phyloP scores from a whole-genome alignment of 1,140 invertebrate genomes.

The Eciton burchellii region DNA sequence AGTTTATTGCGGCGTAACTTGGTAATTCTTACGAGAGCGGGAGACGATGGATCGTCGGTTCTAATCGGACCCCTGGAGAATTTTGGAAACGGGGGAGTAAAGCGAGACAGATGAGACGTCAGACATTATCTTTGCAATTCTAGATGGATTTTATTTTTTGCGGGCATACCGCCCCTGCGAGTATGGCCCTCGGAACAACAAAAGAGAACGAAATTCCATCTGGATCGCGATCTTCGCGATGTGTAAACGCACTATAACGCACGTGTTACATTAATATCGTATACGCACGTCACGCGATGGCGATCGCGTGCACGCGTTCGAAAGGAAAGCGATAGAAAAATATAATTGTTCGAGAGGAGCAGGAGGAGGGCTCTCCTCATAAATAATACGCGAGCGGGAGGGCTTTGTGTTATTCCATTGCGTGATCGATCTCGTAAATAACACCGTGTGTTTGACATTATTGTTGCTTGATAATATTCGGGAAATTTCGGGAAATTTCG shows the following conservation, averaged over 20 bases:
- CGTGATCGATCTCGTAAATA: neutral
- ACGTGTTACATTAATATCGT: neutral
- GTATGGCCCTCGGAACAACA: neutral
- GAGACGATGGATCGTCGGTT: constrained; percentile 7
- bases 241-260: neutral
- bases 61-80: constrained; percentile 57
- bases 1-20: constrained; percentile 58
- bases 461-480: neutral
- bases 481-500: neutral
- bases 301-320: neutral
- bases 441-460: neutral
- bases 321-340: neutral
- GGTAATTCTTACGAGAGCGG: constrained; percentile 37
- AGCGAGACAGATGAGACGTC: neutral
- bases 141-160: constrained; percentile 26
- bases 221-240: neutral
- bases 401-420: neutral
- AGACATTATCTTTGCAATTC: constrained; percentile 1
- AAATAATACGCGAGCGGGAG: neutral
- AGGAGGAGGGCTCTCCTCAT: no score
- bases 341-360: neutral
- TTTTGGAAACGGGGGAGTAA: constrained; percentile 39
- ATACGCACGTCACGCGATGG: no score
- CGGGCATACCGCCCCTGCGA: neutral
- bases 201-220: constrained; percentile 30